Conservation (phyloP, 2,113 vertebrate species). For the Cepphus grylle region DNA sequence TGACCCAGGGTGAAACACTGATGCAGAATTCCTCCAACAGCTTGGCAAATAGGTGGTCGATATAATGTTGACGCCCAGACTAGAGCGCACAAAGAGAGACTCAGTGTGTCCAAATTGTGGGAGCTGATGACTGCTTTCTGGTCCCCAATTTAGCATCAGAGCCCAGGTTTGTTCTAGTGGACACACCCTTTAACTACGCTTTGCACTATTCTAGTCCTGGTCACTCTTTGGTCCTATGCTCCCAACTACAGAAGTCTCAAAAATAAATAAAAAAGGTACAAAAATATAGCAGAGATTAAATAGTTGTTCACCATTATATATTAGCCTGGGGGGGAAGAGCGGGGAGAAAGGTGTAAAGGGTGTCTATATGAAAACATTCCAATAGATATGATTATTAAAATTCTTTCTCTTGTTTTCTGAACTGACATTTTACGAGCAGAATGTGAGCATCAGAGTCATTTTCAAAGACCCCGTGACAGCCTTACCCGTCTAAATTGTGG, state of each 20-base stretch:
- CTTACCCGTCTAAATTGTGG: background rate
- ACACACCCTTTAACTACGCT: background rate
- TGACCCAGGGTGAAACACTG: background rate
- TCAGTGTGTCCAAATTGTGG: background rate
- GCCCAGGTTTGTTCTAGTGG: background rate
- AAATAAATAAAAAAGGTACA: background rate
- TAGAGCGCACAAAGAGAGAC: background rate
- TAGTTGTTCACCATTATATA: background rate
- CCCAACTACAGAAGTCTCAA: background rate
- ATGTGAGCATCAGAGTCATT: background rate
- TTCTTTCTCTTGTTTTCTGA: background rate
- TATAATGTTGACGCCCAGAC: background rate
- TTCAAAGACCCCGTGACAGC: background rate
- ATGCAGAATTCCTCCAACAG: background rate
- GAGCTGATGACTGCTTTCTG: background rate
- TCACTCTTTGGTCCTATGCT: no score
- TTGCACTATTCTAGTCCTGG: background rate
- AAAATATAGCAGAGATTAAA: background rate
- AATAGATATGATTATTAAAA: background rate
- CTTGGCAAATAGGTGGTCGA: background rate
- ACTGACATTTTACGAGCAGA: background rate
- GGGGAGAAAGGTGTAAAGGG: fast-evolving
- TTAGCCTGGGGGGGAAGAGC: fast-evolving
- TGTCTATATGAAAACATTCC: background rate
- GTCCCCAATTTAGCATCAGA: background rate